Evolutionary conservation across 2,888 invertebrate genomes (phyloP), one percentile per base, ranked within the genome.

Genomic region (Drosophila emarginata): DNA sequence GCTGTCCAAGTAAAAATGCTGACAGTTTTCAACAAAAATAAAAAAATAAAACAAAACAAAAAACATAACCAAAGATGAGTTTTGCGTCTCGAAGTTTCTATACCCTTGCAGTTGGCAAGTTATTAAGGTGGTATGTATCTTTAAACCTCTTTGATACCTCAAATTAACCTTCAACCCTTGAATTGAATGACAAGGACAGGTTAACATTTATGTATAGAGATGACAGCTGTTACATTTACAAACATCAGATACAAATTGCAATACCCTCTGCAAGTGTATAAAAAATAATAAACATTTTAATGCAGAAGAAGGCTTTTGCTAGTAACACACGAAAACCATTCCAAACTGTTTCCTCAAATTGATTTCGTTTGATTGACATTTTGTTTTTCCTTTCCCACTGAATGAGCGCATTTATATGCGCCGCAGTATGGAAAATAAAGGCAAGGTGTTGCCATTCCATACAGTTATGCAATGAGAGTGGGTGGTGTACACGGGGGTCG

Each of bases 391-490:
- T 21, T 45, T 2, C 12, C 21, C 9, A 28, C 52, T 40, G 76
- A 86, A 89, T 85, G 79, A 88, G 87, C 69, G 77, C 78, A 89
- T 87, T 87, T 87, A 74, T 79, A 87, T 89, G 89, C 86, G 71
- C 23, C 73, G 66, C 77, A 70, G 72, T 73, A 60, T 66, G 74
- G 71, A 36, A 82, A 79, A 88, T 82, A 80, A 88, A 78, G 63
- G 60, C 89, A 84, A 82, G 85, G 89, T 81, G 81, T 88, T 78
- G 87, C 84, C 26, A 23, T 14, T 1, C 28, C 14, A 54, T 32
- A 54, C 18, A 11, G 18, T 53, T 59, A 64, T 52, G 21, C 60
- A 60, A 28, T 21, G 12, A 11, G 5, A 39, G 69, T 9, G 54
- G 28, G 26, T 21, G 18, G 11, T 11, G 45, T 4, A 18, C 2